Evolutionary conservation across 2,113 vertebrate genomes (phyloP).

Genomic region (Thryonomys swinderianus): DNA sequence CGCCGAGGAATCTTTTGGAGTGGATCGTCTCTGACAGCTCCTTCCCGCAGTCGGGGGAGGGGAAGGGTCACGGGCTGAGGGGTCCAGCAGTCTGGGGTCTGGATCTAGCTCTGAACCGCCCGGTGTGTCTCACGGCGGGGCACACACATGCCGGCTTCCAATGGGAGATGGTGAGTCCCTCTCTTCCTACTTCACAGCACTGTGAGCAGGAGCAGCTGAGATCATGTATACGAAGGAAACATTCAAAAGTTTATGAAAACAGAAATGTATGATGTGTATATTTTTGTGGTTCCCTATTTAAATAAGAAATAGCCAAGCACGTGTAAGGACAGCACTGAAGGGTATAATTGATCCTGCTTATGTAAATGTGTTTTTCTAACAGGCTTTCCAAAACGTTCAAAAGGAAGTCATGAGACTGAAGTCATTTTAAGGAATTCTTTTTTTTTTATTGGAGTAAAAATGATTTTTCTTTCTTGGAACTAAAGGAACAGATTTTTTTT

Average conservation of each 20-base stretch:
- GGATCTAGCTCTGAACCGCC: not conserved
- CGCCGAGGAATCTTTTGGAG: not conserved
- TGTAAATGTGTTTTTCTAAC: conserved; percentile 78
- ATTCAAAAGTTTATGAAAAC: conserved; percentile 63
- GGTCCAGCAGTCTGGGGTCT: not conserved
- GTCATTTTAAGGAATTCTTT: conserved; percentile 76
- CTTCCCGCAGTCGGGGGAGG: not conserved
- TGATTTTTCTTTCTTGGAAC: conserved; percentile 77
- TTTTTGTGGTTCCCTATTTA: conserved; percentile 64
- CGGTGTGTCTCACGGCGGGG: not conserved
- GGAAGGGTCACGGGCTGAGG: not conserved
- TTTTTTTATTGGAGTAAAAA: conserved; percentile 70
- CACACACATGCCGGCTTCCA: not conserved
- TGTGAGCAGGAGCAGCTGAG: not conserved
- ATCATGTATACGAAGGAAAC: conserved; percentile 45
- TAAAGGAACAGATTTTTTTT: conserved; percentile 55
- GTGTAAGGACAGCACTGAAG: conserved; percentile 65
- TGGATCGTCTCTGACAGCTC: not conserved
- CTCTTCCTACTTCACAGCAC: not conserved
- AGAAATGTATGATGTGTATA: conserved; percentile 56
- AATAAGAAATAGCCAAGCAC: conserved; percentile 67
- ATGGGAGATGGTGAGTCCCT: not conserved
- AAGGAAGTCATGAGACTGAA: conserved; percentile 79
- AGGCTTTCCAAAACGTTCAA: conserved; percentile 73
- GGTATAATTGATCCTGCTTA: conserved; percentile 80